These are phyloP conservation scores for Ophthalmolycus amberensis DNA, from an alignment of 2,113 vertebrate genomes.

Conservation along the genomic window DNA sequence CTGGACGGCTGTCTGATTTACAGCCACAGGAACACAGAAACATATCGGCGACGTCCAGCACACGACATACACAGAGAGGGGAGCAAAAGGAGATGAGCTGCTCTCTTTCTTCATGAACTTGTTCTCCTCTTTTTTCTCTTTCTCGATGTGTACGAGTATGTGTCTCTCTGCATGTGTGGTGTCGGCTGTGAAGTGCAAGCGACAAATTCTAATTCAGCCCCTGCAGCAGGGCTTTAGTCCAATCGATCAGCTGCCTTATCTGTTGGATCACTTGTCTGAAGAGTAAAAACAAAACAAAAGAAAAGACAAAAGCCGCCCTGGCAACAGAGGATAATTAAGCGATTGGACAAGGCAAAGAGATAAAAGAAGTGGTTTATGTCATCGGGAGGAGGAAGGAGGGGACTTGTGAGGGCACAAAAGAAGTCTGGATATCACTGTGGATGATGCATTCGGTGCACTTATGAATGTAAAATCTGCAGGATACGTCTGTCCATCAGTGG, in stretches of 20 bases:
- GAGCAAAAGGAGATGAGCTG: slow-evolving; percentile 17
- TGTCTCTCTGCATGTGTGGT: background rate
- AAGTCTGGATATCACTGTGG: background rate
- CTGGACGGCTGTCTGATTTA: slow-evolving; percentile 51
- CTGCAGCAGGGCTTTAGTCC: slow-evolving; percentile 65
- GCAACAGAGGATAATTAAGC: slow-evolving; percentile 65
- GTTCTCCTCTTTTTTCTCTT: slow-evolving; percentile 21
- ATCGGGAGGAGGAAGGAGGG: slow-evolving; percentile 12
- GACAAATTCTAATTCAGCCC: slow-evolving; percentile 77
- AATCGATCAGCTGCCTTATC: slow-evolving; percentile 72
- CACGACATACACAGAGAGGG: background rate
- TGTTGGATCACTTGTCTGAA: slow-evolving; percentile 65
- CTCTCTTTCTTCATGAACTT: slow-evolving; percentile 36
- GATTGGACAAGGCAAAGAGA: slow-evolving; percentile 45
- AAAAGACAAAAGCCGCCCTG: slow-evolving; percentile 33
- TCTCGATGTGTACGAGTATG: background rate
- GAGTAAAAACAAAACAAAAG: slow-evolving; percentile 29
- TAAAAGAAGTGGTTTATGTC: slow-evolving; percentile 41
- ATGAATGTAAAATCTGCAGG: background rate
- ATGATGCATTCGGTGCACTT: background rate
- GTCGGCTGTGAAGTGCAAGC: slow-evolving; percentile 33
- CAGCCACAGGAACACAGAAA: slow-evolving; percentile 13
- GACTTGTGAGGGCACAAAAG: slow-evolving; percentile 12
- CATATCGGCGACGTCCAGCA: too few relatives aligned
- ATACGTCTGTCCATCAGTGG: background rate